These are phyloP conservation scores for Oryzias dopingdopingensis DNA, from an alignment of 2,797 vertebrate species.

Conservation along the genomic window DNA sequence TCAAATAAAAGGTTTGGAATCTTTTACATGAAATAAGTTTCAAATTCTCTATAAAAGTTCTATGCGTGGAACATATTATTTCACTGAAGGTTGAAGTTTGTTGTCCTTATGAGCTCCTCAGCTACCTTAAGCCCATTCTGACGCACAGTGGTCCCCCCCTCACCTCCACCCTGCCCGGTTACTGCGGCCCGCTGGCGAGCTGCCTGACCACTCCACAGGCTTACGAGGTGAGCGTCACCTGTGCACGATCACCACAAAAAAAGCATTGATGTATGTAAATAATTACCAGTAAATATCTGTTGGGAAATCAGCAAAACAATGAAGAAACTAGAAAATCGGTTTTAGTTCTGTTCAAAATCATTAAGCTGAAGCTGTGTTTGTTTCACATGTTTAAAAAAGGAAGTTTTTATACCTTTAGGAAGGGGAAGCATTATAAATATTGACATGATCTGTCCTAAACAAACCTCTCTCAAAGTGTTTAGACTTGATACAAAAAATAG, in stretches of 20 bases:
- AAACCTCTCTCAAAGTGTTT: too few species aligned
- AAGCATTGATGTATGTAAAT: neutral
- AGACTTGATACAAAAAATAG: too few species aligned
- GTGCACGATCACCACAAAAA: constrained; percentile 10
- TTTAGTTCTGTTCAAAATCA: too few species aligned
- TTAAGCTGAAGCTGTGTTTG: too few species aligned
- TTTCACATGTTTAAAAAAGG: too few species aligned
- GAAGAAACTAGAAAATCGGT: too few species aligned
- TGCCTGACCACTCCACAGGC: constrained; percentile 94
- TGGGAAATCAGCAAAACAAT: too few species aligned
- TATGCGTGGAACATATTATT: neutral
- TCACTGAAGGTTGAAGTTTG: neutral
- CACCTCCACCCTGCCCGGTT: constrained; percentile 90
- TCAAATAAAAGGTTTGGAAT: too few species aligned
- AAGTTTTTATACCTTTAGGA: too few species aligned
- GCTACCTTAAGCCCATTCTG: constrained; percentile 95
- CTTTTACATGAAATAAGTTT: too few species aligned
- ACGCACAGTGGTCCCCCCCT: constrained; percentile 95
- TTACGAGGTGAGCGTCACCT: constrained; percentile 83
- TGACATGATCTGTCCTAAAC: too few species aligned
- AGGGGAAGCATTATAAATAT: too few species aligned
- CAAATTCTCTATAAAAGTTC: neutral
- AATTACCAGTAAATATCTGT: neutral
- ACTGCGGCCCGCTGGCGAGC: constrained; percentile 90
- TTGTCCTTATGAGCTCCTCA: constrained; percentile 72